Evolutionary conservation across 2,888 invertebrate genomes (phyloP).

Genomic region (Mythimna lalbum): DNA sequence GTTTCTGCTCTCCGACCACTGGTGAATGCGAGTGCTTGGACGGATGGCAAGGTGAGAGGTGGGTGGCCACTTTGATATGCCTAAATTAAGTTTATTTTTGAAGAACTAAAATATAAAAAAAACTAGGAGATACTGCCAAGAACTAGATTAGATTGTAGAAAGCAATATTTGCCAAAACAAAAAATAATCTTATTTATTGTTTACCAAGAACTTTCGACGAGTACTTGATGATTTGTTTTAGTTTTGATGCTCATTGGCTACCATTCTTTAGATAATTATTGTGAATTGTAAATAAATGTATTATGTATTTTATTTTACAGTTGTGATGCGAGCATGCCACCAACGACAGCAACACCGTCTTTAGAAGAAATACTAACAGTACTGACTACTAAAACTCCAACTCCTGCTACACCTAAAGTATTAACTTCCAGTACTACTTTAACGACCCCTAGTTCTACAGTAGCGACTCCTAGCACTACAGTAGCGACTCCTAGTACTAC

Average conservation of each 20-base stretch:
- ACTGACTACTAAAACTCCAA: constrained; percentile 72
- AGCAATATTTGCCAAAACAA: no score
- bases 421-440: constrained; percentile 37
- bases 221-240: no score
- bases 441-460: constrained; percentile 14
- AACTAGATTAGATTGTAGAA: no score
- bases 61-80: constrained; percentile 81
- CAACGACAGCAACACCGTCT: constrained; percentile 75
- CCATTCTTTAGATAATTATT: no score
- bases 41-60: constrained; percentile 93
- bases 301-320: constrained; percentile 73
- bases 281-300: constrained; percentile 20
- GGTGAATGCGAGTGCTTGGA: constrained; percentile 92
- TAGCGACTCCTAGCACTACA: constrained; percentile 7
- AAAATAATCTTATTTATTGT: no score
- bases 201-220: no score
- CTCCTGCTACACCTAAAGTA: constrained; percentile 67
- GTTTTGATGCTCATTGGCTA: no score
- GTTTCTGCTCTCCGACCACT: constrained; percentile 91
- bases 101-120: no score
- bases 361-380: constrained; percentile 84
- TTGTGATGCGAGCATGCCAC: constrained; percentile 82
- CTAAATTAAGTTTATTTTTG: constrained; percentile 25
- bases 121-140: no score
- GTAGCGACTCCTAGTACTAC: constrained; percentile 8